A percentile compares a stretch with the other conserved stretches of the same genome.
These are phyloP conservation scores for Thermophis baileyi DNA, from an alignment of 2,113 vertebrate species.

Conservation along the genomic window DNA sequence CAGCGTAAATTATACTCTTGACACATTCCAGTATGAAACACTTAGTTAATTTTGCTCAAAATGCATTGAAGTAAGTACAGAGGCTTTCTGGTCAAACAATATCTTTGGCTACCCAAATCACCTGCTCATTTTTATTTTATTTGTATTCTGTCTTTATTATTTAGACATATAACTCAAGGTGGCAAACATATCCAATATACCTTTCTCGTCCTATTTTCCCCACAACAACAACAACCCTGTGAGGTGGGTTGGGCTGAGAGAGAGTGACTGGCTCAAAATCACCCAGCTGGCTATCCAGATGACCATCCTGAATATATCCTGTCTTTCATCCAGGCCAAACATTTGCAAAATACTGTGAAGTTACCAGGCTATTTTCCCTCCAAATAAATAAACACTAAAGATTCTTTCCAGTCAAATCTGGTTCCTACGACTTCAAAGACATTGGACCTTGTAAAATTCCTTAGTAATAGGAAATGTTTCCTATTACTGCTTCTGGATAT, in stretches of 20 bases:
- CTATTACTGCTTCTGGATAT: background rate
- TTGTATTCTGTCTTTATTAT: background rate
- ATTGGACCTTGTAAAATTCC: background rate
- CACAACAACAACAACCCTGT: background rate
- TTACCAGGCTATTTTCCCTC: background rate
- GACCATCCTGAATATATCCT: background rate
- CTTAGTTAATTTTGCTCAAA: background rate
- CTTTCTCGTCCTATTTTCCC: background rate
- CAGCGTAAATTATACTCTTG: background rate
- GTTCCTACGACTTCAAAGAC: background rate
- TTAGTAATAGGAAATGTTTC: background rate
- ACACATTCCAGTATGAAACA: background rate
- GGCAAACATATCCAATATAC: too few relatives aligned
- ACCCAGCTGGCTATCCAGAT: background rate
- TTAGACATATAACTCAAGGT: background rate
- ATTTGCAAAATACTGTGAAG: background rate
- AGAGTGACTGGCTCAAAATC: background rate
- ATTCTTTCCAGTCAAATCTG: background rate
- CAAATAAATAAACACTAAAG: background rate
- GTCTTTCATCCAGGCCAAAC: background rate
- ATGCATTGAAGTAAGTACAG: background rate
- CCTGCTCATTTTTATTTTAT: background rate
- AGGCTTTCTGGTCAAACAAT: background rate
- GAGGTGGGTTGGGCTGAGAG: background rate
- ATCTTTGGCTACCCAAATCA: background rate